phyloP scores from a whole-genome alignment of 1,140 invertebrate species.

The Euschistus heros region DNA sequence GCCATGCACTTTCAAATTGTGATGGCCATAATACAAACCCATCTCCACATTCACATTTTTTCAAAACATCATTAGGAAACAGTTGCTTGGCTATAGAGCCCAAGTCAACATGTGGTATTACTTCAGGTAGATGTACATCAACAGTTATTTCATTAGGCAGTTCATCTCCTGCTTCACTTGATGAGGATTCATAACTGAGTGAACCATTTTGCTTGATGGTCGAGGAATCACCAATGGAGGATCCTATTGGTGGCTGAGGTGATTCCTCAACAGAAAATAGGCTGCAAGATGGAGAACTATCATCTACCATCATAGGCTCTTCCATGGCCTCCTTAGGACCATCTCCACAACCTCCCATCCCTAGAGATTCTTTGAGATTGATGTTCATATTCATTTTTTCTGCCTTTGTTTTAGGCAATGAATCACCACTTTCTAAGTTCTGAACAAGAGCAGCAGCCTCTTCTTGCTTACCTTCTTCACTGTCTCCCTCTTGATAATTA shows the following conservation, averaged over 20 bases:
- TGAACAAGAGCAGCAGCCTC: not conserved
- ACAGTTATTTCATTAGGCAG: too few relatives aligned
- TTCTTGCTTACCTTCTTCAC: not conserved
- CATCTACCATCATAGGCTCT: not conserved
- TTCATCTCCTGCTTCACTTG: too few relatives aligned
- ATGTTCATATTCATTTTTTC: slow-evolving; percentile 7
- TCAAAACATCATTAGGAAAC: too few relatives aligned
- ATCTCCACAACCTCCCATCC: not conserved
- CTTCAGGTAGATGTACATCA: too few relatives aligned
- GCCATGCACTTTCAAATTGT: too few relatives aligned
- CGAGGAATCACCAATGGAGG: not conserved
- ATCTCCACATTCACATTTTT: too few relatives aligned
- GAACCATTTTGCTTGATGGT: not conserved
- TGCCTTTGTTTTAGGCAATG: not conserved
- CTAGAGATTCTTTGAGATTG: not conserved
- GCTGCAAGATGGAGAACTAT: not conserved
- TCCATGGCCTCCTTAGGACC: not conserved
- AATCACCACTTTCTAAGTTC: not conserved
- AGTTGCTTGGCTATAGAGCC: too few relatives aligned
- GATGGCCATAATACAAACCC: too few relatives aligned
- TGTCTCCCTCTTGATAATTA: not conserved
- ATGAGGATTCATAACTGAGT: too few relatives aligned
- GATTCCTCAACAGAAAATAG: not conserved
- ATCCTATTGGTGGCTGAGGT: not conserved
- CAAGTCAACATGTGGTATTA: too few relatives aligned